Percentiles rank a stretch among this genome's conserved stretches.
phyloP scores from a whole-genome alignment of 2,888 invertebrate genomes.

The Tiphia femorata region DNA sequence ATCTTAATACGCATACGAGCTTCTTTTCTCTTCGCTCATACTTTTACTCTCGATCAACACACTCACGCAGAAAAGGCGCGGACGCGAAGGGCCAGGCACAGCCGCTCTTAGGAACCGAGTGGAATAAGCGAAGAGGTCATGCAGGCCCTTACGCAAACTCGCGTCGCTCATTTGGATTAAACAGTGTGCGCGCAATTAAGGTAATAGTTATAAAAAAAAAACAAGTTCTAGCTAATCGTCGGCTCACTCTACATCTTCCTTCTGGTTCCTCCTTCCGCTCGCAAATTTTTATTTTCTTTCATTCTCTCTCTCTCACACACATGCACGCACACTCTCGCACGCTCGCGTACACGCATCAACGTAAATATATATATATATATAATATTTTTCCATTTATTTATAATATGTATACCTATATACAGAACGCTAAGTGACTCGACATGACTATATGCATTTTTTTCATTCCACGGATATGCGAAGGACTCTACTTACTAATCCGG shows the following conservation, averaged over 20 bases:
- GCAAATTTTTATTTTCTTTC: conserved; percentile 14
- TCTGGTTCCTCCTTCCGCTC: not conserved
- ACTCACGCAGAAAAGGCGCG: no score
- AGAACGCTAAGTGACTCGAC: conserved; percentile 68
- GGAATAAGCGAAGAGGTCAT: conserved; percentile 44
- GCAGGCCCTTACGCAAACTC: conserved; percentile 9
- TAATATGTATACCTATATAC: conserved; percentile 58
- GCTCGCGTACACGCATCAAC: not conserved
- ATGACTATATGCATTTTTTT: conserved; percentile 66
- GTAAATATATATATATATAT: conserved; percentile 15
- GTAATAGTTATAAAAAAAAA: conserved; percentile 22
- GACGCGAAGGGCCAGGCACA: conserved; percentile 18
- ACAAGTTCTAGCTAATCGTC: conserved; percentile 18
- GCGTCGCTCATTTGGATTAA: conserved; percentile 32
- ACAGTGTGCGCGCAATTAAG: no score
- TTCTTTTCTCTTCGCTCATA: not conserved
- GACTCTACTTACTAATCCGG: not conserved
- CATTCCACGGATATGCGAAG: conserved; percentile 20
- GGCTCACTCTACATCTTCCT: conserved; percentile 10
- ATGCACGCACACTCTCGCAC: not conserved
- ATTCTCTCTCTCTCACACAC: conserved; percentile 11
- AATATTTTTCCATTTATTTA: conserved; percentile 25
- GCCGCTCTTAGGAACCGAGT: conserved; percentile 58
- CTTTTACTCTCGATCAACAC: not conserved
- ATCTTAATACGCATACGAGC: not conserved